phyloP scores from a whole-genome alignment of 1,140 invertebrate genomes.

The Sarcophaga bullata region DNA sequence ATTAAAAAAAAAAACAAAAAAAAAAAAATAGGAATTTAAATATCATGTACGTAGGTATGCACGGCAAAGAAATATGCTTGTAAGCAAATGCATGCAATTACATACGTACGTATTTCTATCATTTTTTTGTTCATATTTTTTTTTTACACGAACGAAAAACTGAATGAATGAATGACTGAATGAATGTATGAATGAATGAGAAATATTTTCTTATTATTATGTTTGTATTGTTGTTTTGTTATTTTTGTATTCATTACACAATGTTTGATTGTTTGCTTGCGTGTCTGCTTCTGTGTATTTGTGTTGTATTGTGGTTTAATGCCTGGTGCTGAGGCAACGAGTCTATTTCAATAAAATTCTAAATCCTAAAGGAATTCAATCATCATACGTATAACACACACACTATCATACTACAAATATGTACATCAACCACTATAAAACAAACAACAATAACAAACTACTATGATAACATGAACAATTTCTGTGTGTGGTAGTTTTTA shows the following conservation, averaged over 20 bases:
- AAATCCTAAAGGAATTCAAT: slow-evolving; percentile 21
- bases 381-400: neutral
- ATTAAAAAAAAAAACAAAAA: too few relatives aligned
- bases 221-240: too few relatives aligned
- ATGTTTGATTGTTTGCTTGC: neutral
- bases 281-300: neutral
- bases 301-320: neutral
- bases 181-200: too few relatives aligned
- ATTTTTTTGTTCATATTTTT: too few relatives aligned
- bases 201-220: too few relatives aligned
- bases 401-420: neutral
- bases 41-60: too few relatives aligned
- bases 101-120: neutral
- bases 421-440: neutral
- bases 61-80: too few relatives aligned
- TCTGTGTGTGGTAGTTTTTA: neutral
- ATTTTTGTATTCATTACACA: too few relatives aligned
- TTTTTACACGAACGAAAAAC: too few relatives aligned
- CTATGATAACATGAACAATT: neutral
- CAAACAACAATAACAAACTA: slow-evolving; percentile 4
- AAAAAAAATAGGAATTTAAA: too few relatives aligned
- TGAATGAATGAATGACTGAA: too few relatives aligned
- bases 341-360: slow-evolving; percentile 10
- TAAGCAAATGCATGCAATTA: neutral
- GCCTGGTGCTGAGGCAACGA: neutral